These are phyloP conservation scores for Drosophila hamatofila DNA, from an alignment of 2,888 invertebrate species.

Conservation along the genomic window DNA sequence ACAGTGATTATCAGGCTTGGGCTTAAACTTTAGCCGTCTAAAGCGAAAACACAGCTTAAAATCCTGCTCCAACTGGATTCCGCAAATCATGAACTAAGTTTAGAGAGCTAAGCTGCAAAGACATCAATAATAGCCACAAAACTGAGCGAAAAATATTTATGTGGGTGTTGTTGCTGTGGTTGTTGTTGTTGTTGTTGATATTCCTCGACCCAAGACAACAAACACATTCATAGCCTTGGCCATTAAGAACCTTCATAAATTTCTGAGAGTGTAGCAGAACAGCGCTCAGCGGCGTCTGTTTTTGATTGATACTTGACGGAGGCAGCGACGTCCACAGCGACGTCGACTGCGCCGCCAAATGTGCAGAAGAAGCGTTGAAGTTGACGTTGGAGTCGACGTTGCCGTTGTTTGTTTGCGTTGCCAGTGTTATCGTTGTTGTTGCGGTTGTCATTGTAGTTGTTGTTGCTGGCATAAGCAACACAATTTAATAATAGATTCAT, in stretches of 20 bases:
- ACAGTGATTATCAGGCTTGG: slow-evolving; percentile 64
- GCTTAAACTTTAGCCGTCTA: slow-evolving; percentile 29
- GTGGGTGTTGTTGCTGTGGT: slow-evolving; percentile 46
- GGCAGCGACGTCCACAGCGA: slow-evolving; percentile 45
- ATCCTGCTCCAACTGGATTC: slow-evolving; percentile 25
- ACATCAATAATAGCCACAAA: slow-evolving; percentile 24
- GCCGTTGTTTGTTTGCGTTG: slow-evolving; percentile 47
- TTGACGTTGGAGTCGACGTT: slow-evolving; percentile 19
- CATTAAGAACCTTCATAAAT: slow-evolving; percentile 77
- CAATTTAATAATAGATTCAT: slow-evolving; percentile 80
- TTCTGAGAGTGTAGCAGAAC: slow-evolving; percentile 48
- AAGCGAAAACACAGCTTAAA: slow-evolving; percentile 23
- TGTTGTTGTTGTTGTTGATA: slow-evolving; percentile 56
- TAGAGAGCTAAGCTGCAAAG: background rate
- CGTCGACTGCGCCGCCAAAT: slow-evolving; percentile 30
- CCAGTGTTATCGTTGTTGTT: slow-evolving; percentile 45
- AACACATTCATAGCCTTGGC: slow-evolving; percentile 76
- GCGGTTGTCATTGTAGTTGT: slow-evolving; percentile 47
- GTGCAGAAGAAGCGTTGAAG: slow-evolving; percentile 40
- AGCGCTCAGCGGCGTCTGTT: slow-evolving; percentile 57
- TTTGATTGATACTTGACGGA: slow-evolving; percentile 75
- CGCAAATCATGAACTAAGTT: background rate
- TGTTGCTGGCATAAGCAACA: slow-evolving; percentile 68
- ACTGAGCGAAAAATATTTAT: slow-evolving; percentile 19
- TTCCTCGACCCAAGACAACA: slow-evolving; percentile 62